These are phyloP conservation scores for Acomys russatus DNA, from an alignment of 2,797 vertebrate genomes.

Conservation along the genomic window DNA sequence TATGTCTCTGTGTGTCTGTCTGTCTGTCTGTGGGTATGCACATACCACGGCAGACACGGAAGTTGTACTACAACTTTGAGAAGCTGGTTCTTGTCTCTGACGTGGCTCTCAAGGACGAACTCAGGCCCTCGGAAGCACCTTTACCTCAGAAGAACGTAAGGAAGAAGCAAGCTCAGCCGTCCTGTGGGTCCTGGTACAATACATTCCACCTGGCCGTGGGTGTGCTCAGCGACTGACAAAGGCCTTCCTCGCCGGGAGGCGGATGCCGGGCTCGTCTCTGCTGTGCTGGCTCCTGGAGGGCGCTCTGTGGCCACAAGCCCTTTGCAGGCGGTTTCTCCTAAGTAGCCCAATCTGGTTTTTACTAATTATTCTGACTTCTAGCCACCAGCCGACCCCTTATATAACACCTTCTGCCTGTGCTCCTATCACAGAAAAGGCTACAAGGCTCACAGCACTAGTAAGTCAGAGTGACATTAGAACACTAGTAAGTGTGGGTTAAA, in stretches of 20 bases:
- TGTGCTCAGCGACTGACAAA: not conserved
- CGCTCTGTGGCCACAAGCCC: not conserved
- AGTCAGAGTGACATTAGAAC: conserved; percentile 29
- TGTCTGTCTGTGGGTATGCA: not conserved
- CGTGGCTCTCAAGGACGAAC: not conserved
- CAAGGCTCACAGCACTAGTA: not conserved
- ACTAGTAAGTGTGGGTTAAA: not conserved
- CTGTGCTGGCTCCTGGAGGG: not conserved
- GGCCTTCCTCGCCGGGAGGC: not conserved
- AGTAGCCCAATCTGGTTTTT: not conserved
- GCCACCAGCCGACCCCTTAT: not conserved
- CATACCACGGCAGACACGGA: not conserved
- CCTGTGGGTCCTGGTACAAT: too few relatives aligned
- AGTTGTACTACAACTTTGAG: not conserved
- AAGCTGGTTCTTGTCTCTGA: not conserved
- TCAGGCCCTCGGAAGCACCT: not conserved
- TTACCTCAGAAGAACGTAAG: not conserved
- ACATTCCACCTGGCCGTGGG: too few relatives aligned
- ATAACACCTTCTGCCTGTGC: not conserved
- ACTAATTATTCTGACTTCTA: not conserved
- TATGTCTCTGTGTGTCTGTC: not conserved
- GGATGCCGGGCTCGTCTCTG: not conserved
- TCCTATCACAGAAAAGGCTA: not conserved
- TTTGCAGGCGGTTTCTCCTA: not conserved
- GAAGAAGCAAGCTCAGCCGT: too few relatives aligned